Evolutionary conservation across 2,797 vertebrate species (phyloP).

Genomic region (Hydrocynus forskahlii): DNA sequence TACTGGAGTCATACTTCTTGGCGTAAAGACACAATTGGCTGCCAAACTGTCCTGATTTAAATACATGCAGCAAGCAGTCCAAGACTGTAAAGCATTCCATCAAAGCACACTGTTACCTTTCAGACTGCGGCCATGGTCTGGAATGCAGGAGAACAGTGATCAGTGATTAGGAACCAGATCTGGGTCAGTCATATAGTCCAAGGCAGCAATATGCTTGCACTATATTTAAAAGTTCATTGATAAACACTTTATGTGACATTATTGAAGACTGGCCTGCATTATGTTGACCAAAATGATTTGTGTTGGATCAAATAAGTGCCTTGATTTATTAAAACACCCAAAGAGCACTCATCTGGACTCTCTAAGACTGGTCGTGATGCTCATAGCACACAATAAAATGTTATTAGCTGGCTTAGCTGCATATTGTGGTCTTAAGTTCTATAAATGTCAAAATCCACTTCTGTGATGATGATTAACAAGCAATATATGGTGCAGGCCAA

Average conservation of each 20-base stretch:
- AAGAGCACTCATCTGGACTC: background rate
- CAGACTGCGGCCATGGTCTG: conserved; percentile 88
- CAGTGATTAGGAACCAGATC: conserved; percentile 60
- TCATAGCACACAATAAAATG: background rate
- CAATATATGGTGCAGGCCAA: background rate
- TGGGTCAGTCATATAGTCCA: conserved; percentile 60
- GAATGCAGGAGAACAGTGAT: conserved; percentile 74
- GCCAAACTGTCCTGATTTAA: conserved; percentile 37
- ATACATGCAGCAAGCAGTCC: conserved; percentile 82
- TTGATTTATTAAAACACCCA: too few relatives aligned
- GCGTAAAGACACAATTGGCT: background rate
- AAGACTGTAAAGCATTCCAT: conserved; percentile 74
- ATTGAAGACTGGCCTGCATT: background rate
- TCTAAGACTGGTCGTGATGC: background rate
- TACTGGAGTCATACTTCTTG: background rate
- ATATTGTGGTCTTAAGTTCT: too few relatives aligned
- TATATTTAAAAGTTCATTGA: background rate
- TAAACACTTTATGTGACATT: background rate
- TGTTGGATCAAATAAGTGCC: too few relatives aligned
- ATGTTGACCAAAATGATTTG: background rate
- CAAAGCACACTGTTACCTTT: conserved; percentile 82
- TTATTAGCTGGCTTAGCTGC: background rate
- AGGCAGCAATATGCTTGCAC: background rate
- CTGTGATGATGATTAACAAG: background rate
- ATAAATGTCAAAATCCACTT: background rate